These are phyloP conservation scores for Alligator mississippiensis DNA, from an alignment of 2,113 vertebrate genomes.

Conservation along the genomic window DNA sequence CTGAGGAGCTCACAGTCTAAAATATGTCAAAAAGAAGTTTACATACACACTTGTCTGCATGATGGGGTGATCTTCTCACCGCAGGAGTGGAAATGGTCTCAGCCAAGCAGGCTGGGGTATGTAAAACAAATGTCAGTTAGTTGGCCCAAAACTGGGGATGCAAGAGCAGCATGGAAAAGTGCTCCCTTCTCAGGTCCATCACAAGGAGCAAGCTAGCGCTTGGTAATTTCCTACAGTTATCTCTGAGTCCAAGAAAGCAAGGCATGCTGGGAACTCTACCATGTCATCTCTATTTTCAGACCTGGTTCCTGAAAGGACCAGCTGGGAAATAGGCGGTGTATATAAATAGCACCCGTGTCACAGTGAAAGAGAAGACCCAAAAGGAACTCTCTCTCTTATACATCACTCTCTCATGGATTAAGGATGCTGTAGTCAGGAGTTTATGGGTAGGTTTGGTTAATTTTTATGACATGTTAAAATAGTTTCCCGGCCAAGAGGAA, in stretches of 20 bases:
- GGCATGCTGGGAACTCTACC: background rate
- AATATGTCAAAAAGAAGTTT: background rate
- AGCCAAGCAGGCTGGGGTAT: background rate
- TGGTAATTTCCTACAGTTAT: background rate
- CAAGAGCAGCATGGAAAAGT: background rate
- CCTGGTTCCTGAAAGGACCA: background rate
- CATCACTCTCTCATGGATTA: background rate
- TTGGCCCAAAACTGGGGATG: background rate
- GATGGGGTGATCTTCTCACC: background rate
- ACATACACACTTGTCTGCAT: background rate
- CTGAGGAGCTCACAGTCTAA: background rate
- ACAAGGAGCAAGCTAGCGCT: background rate
- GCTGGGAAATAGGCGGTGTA: background rate
- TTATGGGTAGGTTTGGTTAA: background rate
- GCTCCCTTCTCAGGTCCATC: background rate
- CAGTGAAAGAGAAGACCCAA: no score
- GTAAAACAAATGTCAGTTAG: background rate
- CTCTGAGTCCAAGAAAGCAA: background rate
- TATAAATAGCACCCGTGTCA: background rate
- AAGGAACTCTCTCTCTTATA: no score
- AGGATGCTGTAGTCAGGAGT: background rate
- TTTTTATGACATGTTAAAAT: background rate
- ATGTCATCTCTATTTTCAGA: background rate
- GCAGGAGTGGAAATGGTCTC: background rate
- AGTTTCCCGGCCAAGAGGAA: no score